Evolutionary conservation across 2,113 vertebrate genomes (phyloP).

Genomic region (Hydropotes inermis): DNA sequence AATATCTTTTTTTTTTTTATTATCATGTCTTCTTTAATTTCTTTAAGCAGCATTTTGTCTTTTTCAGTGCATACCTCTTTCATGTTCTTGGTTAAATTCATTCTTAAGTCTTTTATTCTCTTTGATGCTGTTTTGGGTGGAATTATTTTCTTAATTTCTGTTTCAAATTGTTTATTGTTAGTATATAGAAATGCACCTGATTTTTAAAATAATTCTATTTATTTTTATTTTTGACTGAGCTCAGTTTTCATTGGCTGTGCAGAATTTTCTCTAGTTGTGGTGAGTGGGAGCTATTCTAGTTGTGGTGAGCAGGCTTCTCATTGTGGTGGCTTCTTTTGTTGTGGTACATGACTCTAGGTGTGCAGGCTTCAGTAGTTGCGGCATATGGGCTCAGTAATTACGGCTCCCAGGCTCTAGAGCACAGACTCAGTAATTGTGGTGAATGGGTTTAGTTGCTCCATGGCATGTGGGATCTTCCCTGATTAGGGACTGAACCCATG

Average conservation of each 20-base stretch:
- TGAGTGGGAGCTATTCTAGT: neutral
- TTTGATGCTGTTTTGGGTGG: neutral
- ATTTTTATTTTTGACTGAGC: neutral
- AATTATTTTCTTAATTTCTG: neutral
- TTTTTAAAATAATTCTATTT: neutral
- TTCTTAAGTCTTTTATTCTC: conserved; percentile 8
- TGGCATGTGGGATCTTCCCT: neutral
- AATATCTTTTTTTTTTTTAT: neutral
- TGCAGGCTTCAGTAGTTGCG: neutral
- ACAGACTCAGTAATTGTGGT: neutral
- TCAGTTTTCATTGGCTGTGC: neutral
- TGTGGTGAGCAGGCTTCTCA: neutral
- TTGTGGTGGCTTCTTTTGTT: neutral
- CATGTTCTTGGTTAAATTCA: neutral
- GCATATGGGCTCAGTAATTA: neutral
- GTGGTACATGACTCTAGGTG: neutral
- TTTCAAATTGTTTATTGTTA: neutral
- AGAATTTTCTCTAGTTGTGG: neutral
- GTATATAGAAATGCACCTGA: neutral
- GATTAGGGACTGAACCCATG: neutral
- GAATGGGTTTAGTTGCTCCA: neutral
- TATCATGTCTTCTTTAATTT: neutral
- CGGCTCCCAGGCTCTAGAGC: neutral
- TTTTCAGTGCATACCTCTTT: neutral
- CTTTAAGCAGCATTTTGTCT: neutral